These are phyloP conservation scores for Pelmatolapia mariae DNA, from an alignment of 2,113 vertebrate genomes.

Conservation along the genomic window DNA sequence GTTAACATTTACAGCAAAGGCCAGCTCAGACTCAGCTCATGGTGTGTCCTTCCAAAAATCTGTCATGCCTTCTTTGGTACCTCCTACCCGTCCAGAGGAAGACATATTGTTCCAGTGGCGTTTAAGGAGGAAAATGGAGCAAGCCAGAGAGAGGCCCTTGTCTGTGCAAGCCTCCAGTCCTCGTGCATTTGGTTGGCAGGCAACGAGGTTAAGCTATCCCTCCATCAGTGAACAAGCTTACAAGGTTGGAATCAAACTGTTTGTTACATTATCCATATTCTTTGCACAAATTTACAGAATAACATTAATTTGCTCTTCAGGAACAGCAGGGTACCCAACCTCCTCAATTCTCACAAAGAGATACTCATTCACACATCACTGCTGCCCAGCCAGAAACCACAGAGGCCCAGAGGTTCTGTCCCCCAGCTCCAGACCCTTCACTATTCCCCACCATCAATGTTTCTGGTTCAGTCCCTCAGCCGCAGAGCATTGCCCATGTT, in stretches of 20 bases:
- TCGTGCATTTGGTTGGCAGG: constrained; percentile 6
- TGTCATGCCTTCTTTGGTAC: neutral
- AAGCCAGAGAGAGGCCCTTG: constrained; percentile 55
- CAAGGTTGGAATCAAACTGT: constrained; percentile 18
- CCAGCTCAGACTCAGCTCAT: neutral
- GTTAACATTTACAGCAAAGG: constrained; percentile 4
- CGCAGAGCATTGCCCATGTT: constrained; percentile 14
- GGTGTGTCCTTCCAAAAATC: neutral
- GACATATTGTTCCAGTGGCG: constrained; percentile 91
- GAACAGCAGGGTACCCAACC: neutral
- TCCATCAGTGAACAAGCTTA: neutral
- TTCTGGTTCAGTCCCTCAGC: constrained; percentile 29
- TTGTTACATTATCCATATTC: neutral
- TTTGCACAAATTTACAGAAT: neutral
- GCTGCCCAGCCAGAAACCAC: neutral
- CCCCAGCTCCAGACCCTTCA: neutral
- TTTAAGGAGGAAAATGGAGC: constrained; percentile 82
- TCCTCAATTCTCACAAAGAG: constrained; percentile 3
- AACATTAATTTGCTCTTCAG: neutral
- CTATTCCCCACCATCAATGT: neutral
- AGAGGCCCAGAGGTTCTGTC: neutral
- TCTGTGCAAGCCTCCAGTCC: neutral
- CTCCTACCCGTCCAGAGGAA: constrained; percentile 66
- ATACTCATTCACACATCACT: neutral
- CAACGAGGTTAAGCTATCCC: neutral